A percentile compares a stretch with the other conserved stretches of the same genome.
phyloP scores from a whole-genome alignment of 1,140 invertebrate species.

The Lucilia cuprina region DNA sequence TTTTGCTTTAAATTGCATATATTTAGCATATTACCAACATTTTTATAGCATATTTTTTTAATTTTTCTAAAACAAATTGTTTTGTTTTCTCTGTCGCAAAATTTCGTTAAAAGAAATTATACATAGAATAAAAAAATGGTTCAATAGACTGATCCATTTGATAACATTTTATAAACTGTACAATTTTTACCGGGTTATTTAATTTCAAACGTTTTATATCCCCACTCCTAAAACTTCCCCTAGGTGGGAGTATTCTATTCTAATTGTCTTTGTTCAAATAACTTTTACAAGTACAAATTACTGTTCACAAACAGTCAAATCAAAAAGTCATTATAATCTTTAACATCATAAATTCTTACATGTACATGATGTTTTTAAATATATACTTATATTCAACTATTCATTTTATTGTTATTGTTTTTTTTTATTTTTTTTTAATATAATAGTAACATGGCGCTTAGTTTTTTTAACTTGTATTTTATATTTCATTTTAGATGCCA shows the following conservation, averaged over 20 bases:
- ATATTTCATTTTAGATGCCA: not conserved
- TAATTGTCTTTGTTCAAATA: not conserved
- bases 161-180: no score
- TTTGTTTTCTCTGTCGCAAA: no score
- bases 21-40: no score
- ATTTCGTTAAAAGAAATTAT: no score
- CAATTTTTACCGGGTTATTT: not conserved
- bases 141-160: no score
- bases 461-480: not conserved
- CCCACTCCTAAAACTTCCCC: not conserved
- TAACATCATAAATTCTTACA: not conserved
- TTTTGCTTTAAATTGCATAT: no score
- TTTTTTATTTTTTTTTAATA: not conserved
- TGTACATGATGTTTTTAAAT: not conserved
- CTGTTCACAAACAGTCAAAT: not conserved
- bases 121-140: no score
- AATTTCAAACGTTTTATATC: not conserved
- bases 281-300: not conserved
- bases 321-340: not conserved
- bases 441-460: conserved; percentile 26
- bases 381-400: not conserved
- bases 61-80: no score
- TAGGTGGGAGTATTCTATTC: not conserved
- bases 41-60: no score
- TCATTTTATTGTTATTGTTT: not conserved